phyloP scores from a whole-genome alignment of 2,113 vertebrate species.

The Drymodes brunneopygia region DNA sequence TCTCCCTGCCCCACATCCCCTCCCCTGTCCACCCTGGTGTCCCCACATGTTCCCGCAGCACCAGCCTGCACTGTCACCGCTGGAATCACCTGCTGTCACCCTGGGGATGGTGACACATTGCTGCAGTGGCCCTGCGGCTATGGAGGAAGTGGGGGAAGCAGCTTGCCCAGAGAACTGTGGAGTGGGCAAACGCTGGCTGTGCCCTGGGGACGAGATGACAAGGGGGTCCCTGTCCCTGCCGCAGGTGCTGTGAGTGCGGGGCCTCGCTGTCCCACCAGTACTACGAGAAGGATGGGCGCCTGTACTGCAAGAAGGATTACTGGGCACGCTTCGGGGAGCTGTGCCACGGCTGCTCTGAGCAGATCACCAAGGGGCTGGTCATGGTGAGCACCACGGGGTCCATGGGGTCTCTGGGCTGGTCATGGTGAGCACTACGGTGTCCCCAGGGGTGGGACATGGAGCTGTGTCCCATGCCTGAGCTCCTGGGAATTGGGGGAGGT shows the following conservation, averaged over 20 bases:
- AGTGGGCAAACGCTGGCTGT: not conserved
- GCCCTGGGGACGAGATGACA: not conserved
- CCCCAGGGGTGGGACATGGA: rapidly evolving
- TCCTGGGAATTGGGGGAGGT: not conserved
- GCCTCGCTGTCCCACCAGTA: slow-evolving; percentile 93
- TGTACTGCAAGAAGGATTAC: slow-evolving; percentile 98
- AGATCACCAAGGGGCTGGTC: slow-evolving; percentile 94
- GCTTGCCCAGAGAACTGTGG: not conserved
- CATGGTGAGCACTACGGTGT: not conserved
- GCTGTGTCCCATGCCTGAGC: not conserved
- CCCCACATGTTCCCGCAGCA: rapidly evolving
- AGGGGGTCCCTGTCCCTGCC: not conserved
- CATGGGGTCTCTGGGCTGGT: not conserved
- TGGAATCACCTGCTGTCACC: not conserved
- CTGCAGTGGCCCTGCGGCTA: not conserved
- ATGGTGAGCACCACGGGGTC: slow-evolving; percentile 77
- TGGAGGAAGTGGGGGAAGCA: not conserved
- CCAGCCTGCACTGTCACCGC: not conserved
- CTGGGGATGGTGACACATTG: not conserved
- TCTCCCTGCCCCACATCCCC: not conserved
- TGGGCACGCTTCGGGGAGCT: slow-evolving; percentile 91
- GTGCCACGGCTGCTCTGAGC: slow-evolving; percentile 93
- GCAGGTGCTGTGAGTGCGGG: slow-evolving; percentile 91
- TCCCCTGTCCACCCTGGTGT: not conserved
- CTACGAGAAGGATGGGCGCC: slow-evolving; percentile 94